Base-by-base conservation (phyloP, 2,888 invertebrate genomes). In the Meteorus colon region DNA sequence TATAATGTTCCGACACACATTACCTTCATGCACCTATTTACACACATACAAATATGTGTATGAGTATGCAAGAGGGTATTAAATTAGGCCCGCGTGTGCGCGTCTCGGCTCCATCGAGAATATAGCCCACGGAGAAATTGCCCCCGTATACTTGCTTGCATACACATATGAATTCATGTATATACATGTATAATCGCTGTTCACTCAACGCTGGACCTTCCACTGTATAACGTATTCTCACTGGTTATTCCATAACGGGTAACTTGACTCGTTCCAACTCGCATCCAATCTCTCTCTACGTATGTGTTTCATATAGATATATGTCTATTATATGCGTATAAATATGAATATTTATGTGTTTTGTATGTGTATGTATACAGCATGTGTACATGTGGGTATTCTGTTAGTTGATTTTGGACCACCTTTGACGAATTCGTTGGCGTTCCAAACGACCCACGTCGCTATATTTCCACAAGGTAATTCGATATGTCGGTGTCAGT, bases 351-450 rank as follows among this genome's bases (percentile, higher is more conserved):
- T 55, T 5, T 55, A 19, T 19, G 55, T 48, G 16, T 45, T 12
- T 8, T 10, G 45, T 45, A 14, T 45, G 12, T 8, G 34, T 8
- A 34, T 34, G 34, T 2, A 8, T 34, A 34, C 8, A 34, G 2
- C 8, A 34, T 34, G 8, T 34, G 12, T 45, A 45, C 14, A 48
- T n/a, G 48, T n/a, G n/a, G 48, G 48, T 55, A 70, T 55, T 55
- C n/a, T 55, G 8, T 19, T 55, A 19, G 55, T 55, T 19, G 55
- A 55, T 55, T 55, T 74, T 69, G 69, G 55, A 74, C 74, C 74
- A 74, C 74, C 74, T 69, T 74, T 74, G 62, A 74, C 62, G 74
- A 55, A 62, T 69, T 62, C 51, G 68, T 69, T 59, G 55, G 63
- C 63, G 37, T 72, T 24, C 12, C 59, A 19, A 37, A 19, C 37